These are phyloP conservation scores for Anthopleura sola DNA, from an alignment of 64 coral and sea anemone genomes.

Conservation along the genomic window DNA sequence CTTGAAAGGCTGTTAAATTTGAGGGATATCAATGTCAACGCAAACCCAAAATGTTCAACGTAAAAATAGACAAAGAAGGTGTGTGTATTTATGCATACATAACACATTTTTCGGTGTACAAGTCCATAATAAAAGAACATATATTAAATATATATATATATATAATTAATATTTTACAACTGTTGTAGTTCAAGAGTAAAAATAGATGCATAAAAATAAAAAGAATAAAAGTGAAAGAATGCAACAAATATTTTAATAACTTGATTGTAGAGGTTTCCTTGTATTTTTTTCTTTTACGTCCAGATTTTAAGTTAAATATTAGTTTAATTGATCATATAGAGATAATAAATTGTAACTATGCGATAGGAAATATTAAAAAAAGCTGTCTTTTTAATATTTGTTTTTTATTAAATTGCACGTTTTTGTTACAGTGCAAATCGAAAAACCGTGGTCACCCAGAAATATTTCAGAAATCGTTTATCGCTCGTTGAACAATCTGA, in stretches of 20 bases:
- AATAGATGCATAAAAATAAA: neutral
- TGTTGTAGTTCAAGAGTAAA: neutral
- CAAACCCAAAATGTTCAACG: neutral
- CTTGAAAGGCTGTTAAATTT: neutral
- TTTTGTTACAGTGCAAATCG: no score
- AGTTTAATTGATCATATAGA: neutral
- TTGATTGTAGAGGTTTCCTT: neutral
- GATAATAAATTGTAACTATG: neutral
- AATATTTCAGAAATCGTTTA: no score
- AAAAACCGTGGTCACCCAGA: no score
- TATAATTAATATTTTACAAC: constrained; percentile 1
- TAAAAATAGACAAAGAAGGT: neutral
- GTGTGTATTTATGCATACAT: neutral
- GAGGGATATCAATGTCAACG: neutral
- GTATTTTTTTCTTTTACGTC: neutral
- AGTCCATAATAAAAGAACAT: neutral
- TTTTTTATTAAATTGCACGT: neutral
- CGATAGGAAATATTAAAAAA: neutral
- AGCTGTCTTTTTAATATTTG: neutral
- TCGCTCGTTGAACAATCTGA: no score
- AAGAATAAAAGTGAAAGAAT: neutral
- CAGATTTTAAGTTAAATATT: neutral
- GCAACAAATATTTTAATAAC: neutral
- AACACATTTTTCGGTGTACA: neutral
- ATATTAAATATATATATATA: neutral